A percentile compares a stretch with the other conserved stretches of the same genome.
These are phyloP conservation scores for Smithornis capensis DNA, from an alignment of 2,113 vertebrate species.

Conservation along the genomic window DNA sequence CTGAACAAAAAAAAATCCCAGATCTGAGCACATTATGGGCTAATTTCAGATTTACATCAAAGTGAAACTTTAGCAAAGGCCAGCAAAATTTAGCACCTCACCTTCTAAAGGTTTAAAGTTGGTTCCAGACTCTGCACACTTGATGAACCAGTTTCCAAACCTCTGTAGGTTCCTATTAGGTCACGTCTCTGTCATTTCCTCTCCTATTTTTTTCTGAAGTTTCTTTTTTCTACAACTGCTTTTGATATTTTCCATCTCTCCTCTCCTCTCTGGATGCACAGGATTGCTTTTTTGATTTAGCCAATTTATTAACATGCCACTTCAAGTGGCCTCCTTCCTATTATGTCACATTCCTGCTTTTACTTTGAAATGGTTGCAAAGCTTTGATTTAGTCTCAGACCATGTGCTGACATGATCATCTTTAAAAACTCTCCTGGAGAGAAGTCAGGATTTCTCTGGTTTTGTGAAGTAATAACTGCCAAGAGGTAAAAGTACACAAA, in stretches of 20 bases:
- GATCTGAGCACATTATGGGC: not conserved
- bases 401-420: not conserved
- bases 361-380: conserved; percentile 1
- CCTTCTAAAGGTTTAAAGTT: not conserved
- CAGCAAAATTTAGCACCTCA: conserved; percentile 3
- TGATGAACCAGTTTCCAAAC: not conserved
- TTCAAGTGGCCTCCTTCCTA: not conserved
- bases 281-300: not conserved
- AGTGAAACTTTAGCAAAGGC: not conserved
- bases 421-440: conserved; percentile 25
- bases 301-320: conserved; percentile 10
- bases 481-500: not conserved
- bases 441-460: not conserved
- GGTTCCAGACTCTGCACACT: not conserved
- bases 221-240: not conserved
- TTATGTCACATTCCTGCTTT: conserved; percentile 19
- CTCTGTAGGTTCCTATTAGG: not conserved
- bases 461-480: not conserved
- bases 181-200: not conserved
- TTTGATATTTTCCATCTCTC: conserved; percentile 8
- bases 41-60: not conserved
- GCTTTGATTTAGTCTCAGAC: conserved; percentile 33
- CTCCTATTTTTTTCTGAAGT: not conserved
- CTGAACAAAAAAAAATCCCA: not conserved
- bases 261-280: not conserved